Base-by-base conservation (phyloP, 2,797 vertebrate genomes). In the Acrossocheilus fasciatus region DNA sequence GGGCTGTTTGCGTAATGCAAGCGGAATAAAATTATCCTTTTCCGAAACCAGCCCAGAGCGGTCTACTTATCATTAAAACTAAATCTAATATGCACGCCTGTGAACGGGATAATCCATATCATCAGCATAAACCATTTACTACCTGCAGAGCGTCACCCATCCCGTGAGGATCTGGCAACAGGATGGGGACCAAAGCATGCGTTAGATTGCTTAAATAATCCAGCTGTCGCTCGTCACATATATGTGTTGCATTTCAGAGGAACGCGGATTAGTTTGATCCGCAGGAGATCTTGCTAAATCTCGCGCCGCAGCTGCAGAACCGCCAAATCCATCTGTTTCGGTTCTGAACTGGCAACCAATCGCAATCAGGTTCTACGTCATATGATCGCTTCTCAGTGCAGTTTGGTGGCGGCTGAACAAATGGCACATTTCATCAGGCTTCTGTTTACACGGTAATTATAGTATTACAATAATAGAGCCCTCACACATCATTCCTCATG, bases 1-100 rank as follows among this genome's bases (percentile, higher is more conserved):
- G 15, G n/a, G 69, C 75, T 81, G 87, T 88, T 87, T 88, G 83
- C 79, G 59, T 80, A 85, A 87, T 36, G 12, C 68, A 36, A 80
- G 39, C 18, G 62, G 76, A 85, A 85, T 64, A 62, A 18, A 80
- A 85, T 85, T 62, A 73, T 80, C 62, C 14, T 45, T 80, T 36
- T 62, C 45, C n/a, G 0, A 36, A 72, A 80, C 66, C 76, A 62
- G 76, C 84, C 68, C 66, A 59, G 20, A 80, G 84, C 52, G 1
- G 47, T 73, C n/a, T 34, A 47, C 66, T 73, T 80, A 80, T 85
- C 84, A 80, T 73, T 85, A 80, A 41, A 73, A 72, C 76, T 26
- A 34, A 62, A 80, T 59, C 76, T 62, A 62, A 85, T 79, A 59
- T 45, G 34, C 36, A 23, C 0, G 39, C 39, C 34, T 43, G 62